A percentile compares a stretch with the other conserved stretches of the same genome.
Conservation (phyloP, 2,113 vertebrate species). For the Melanocharis versteri region DNA sequence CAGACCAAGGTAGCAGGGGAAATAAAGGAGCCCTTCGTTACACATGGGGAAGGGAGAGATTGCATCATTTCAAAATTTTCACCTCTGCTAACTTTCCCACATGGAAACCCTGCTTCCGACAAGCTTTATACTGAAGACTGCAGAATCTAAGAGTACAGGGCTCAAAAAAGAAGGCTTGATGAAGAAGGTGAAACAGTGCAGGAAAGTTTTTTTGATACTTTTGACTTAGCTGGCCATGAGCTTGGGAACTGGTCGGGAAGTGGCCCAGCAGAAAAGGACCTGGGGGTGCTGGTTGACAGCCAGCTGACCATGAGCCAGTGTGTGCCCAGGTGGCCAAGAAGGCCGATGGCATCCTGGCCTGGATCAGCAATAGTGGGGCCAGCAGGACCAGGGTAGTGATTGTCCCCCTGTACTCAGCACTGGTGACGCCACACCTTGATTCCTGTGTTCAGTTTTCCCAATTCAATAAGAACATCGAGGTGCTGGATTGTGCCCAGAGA, state of each 20-base stretch:
- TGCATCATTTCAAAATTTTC: background rate
- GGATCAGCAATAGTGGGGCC: background rate
- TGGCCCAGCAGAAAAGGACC: background rate
- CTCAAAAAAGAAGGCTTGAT: background rate
- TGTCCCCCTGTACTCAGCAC: accelerated
- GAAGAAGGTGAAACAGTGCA: background rate
- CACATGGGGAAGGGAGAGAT: background rate
- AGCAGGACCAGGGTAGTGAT: background rate
- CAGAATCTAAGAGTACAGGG: background rate
- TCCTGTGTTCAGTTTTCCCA: background rate
- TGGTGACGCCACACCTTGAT: accelerated
- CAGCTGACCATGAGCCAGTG: background rate
- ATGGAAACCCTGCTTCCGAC: background rate
- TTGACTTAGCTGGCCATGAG: background rate
- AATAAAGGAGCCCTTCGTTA: background rate
- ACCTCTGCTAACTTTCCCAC: background rate
- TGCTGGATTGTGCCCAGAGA: background rate
- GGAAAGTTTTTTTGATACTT: background rate
- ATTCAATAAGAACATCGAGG: background rate
- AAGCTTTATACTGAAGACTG: background rate
- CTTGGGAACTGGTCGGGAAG: background rate
- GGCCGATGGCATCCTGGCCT: background rate
- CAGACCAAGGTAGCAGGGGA: background rate
- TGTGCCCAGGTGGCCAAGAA: background rate
- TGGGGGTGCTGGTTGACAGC: background rate